phyloP scores from a whole-genome alignment of 2,113 vertebrate species.

The Cololabis saira region DNA sequence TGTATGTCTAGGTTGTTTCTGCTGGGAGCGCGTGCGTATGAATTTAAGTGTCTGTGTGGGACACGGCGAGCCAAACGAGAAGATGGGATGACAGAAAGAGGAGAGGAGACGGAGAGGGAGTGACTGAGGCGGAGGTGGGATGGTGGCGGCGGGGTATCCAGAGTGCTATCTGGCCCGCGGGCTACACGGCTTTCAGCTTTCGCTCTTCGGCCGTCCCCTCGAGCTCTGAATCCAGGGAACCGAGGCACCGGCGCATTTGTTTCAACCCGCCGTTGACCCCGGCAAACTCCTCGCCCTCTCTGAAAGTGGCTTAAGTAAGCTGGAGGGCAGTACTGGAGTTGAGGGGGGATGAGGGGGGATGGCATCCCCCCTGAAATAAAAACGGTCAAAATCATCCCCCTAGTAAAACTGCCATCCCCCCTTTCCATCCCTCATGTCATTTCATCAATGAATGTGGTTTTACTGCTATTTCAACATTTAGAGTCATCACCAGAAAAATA shows the following conservation, averaged over 20 bases:
- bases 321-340: conserved; percentile 16
- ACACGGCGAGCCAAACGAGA: conserved; percentile 19
- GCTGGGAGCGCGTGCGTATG: conserved; percentile 15
- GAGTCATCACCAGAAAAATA: too few relatives aligned
- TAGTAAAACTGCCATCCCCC: too few relatives aligned
- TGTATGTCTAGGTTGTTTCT: conserved; percentile 50
- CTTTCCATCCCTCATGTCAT: too few relatives aligned
- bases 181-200: conserved; percentile 44
- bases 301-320: conserved; percentile 64
- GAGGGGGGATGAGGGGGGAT: too few relatives aligned
- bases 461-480: too few relatives aligned
- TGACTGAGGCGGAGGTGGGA: conserved; percentile 41
- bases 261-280: conserved; percentile 54
- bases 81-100: conserved; percentile 37
- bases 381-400: too few relatives aligned
- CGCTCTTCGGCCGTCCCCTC: conserved; percentile 24
- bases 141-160: conserved; percentile 44
- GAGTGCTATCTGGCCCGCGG: conserved; percentile 58
- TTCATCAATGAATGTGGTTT: too few relatives aligned
- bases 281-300: conserved; percentile 25
- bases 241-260: conserved; percentile 35
- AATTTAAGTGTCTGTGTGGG: conserved; percentile 53
- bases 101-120: conserved; percentile 15
- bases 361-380: too few relatives aligned
- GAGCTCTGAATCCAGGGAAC: conserved; percentile 20